These are phyloP conservation scores for Caenorhabditis inopinata DNA, from an alignment of 1,140 invertebrate species.

Conservation along the genomic window DNA sequence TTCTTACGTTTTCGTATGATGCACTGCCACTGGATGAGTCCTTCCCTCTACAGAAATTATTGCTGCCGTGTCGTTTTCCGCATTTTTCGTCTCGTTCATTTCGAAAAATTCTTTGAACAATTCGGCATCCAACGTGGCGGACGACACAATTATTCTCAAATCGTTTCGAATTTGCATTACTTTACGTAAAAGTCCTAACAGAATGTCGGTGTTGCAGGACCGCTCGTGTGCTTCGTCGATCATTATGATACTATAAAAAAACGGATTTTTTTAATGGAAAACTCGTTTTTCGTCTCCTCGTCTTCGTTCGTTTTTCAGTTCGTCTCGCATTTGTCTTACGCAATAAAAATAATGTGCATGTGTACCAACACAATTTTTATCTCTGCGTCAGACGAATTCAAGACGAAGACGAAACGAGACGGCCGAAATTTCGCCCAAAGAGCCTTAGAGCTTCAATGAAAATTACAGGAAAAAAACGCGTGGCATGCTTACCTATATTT, in stretches of 20 bases:
- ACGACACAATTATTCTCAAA: constrained; percentile 80
- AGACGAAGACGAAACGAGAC: too few species aligned
- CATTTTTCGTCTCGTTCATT: constrained; percentile 70
- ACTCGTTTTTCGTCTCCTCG: constrained; percentile 77
- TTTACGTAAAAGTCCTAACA: constrained; percentile 81
- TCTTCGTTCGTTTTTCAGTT: too few species aligned
- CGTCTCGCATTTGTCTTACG: too few species aligned
- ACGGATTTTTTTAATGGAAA: background rate
- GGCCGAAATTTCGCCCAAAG: too few species aligned
- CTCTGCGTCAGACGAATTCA: too few species aligned
- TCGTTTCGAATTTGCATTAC: constrained; percentile 51
- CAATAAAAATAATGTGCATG: too few species aligned
- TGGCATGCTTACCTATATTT: constrained; percentile 77
- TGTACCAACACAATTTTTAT: too few species aligned
- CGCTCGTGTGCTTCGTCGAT: constrained; percentile 97
- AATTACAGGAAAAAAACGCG: background rate
- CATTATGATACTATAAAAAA: constrained; percentile 75
- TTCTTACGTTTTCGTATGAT: constrained; percentile 74
- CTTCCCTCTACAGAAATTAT: constrained; percentile 86
- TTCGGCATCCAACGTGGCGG: constrained; percentile 90
- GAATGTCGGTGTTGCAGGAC: constrained; percentile 84
- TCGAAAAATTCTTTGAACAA: constrained; percentile 84
- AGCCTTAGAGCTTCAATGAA: too few species aligned
- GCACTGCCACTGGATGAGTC: constrained; percentile 82
- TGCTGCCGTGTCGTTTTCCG: constrained; percentile 74